Percentiles rank a stretch among this genome's conserved stretches.
Conservation (phyloP, 2,888 invertebrate species). For the Acronicta alni region DNA sequence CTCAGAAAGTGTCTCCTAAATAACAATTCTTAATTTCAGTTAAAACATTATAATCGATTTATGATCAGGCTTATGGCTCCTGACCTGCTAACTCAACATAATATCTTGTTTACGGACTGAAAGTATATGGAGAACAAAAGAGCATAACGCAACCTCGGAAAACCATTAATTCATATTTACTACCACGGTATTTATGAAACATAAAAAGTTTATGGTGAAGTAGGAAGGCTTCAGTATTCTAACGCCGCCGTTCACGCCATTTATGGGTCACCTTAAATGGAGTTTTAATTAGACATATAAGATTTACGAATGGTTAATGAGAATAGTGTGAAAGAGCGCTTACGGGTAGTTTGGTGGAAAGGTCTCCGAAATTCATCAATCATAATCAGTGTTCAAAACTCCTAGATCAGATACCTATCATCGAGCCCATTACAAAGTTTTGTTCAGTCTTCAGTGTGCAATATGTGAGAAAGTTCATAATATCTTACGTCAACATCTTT, state of each 20-base stretch:
- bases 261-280: slow-evolving; percentile 83
- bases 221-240: slow-evolving; percentile 79
- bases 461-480: slow-evolving; percentile 8
- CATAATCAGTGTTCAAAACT: slow-evolving; percentile 10
- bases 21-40: slow-evolving; percentile 58
- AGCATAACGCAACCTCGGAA: slow-evolving; percentile 75
- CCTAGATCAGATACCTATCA: background rate
- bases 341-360: slow-evolving; percentile 1
- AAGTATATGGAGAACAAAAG: slow-evolving; percentile 72
- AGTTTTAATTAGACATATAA: slow-evolving; percentile 73
- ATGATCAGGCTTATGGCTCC: slow-evolving; percentile 61
- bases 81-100: slow-evolving; percentile 65
- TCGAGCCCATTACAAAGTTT: slow-evolving; percentile 15
- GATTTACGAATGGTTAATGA: slow-evolving; percentile 51
- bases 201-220: slow-evolving; percentile 85
- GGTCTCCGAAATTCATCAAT: slow-evolving; percentile 15
- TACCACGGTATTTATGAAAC: slow-evolving; percentile 85
- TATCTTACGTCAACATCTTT: slow-evolving; percentile 5
- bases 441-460: slow-evolving; percentile 2
- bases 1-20: slow-evolving; percentile 6
- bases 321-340: slow-evolving; percentile 8
- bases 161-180: slow-evolving; percentile 86
- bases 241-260: slow-evolving; percentile 60
- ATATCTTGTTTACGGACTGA: slow-evolving; percentile 66
- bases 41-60: slow-evolving; percentile 65